Conservation (phyloP, 2,888 invertebrate species). For the Dasysyrphus albostriatus region DNA sequence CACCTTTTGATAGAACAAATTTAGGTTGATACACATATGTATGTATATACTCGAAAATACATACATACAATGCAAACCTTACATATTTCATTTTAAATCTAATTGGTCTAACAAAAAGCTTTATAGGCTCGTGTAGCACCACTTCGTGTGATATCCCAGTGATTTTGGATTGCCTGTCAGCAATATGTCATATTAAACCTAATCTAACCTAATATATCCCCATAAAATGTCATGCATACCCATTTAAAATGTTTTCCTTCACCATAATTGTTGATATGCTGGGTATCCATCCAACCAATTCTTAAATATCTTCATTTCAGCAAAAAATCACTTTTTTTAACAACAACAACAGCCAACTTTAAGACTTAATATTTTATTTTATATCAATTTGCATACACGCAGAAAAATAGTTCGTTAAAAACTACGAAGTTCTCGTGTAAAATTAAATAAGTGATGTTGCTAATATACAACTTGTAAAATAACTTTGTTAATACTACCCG, state of each 20-base stretch:
- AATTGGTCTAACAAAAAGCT: too few relatives aligned
- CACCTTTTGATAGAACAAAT: too few relatives aligned
- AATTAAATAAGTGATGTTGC: too few relatives aligned
- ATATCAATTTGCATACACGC: too few relatives aligned
- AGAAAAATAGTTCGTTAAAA: too few relatives aligned
- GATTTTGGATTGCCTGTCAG: not conserved
- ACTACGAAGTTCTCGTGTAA: too few relatives aligned
- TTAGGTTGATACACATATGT: too few relatives aligned
- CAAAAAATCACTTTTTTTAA: not conserved
- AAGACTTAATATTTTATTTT: not conserved
- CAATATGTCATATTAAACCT: not conserved
- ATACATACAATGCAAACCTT: too few relatives aligned
- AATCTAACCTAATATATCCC: not conserved
- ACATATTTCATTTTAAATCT: too few relatives aligned
- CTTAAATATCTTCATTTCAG: not conserved
- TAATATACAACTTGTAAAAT: too few relatives aligned
- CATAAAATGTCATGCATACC: not conserved
- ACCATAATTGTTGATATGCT: not conserved
- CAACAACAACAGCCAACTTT: not conserved
- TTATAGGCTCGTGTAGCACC: not conserved
- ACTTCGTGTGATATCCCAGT: not conserved
- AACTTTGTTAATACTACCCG: too few relatives aligned
- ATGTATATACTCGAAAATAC: too few relatives aligned
- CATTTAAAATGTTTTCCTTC: not conserved
- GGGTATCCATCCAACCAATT: not conserved